phyloP scores from a whole-genome alignment of 2,888 invertebrate species.

The Eubasilissa splendida region DNA sequence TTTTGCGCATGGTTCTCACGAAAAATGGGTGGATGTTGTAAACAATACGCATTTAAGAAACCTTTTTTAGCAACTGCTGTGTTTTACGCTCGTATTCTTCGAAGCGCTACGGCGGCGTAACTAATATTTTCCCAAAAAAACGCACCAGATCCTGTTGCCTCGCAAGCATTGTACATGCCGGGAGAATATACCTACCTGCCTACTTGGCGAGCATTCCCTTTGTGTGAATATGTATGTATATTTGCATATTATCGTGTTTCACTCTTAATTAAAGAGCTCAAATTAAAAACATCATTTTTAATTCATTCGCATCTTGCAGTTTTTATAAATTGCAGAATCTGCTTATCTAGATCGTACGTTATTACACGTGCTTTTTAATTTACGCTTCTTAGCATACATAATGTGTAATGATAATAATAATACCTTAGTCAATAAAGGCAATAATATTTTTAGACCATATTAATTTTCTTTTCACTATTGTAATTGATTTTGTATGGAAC shows the following conservation, averaged over 20 bases:
- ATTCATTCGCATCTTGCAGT: not conserved
- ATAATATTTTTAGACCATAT: too few species aligned
- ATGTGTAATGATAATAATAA: too few species aligned
- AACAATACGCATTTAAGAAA: constrained; percentile 34
- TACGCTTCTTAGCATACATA: too few species aligned
- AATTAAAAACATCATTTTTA: constrained; percentile 4
- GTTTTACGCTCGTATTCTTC: constrained; percentile 17
- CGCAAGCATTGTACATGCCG: constrained; percentile 20
- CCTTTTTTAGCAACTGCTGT: constrained; percentile 21
- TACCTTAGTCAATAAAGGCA: too few species aligned
- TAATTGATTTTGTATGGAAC: too few species aligned
- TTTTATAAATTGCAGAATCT: not conserved
- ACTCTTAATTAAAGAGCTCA: not conserved
- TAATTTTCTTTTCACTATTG: too few species aligned
- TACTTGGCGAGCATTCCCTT: constrained; percentile 2
- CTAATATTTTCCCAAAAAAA: constrained; percentile 22
- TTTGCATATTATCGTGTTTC: constrained; percentile 6
- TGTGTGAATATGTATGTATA: constrained; percentile 8
- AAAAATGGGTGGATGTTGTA: not conserved
- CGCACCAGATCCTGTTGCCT: not conserved
- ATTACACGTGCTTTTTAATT: too few species aligned
- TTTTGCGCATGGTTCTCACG: constrained; percentile 16
- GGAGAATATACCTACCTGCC: constrained; percentile 5
- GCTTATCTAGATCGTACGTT: not conserved
- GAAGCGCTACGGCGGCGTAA: constrained; percentile 31